Base-by-base conservation (phyloP, 2,888 invertebrate species). In the Adineta ricciae region DNA sequence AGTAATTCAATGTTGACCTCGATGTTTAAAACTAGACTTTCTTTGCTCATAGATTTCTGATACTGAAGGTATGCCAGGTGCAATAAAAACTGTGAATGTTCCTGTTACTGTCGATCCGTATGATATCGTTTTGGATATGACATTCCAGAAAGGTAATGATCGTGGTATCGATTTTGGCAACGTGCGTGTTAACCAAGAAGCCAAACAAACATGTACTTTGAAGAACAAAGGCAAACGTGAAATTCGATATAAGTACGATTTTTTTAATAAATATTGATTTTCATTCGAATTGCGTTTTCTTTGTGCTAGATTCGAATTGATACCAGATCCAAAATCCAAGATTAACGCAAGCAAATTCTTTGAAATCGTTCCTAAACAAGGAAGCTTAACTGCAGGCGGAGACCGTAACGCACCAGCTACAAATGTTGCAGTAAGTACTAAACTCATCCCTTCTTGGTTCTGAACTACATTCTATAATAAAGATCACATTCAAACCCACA, bases 161-260 rank as follows among this genome's bases (percentile, higher is more conserved):
- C 90, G 90, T 83, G 90, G 90, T n/a, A 88, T 91, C 73, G 91
- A 91, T 87, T 91, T 91, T 88, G 90, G 90, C 16, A 88, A 88
- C 24, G 88, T 90, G 50, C 88, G 89, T 84, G 90, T 90, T 46
- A 88, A 88, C 72, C 90, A 90, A 84, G 90, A 91, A 86, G 88
- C 88, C 50, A 90, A 90, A 87, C 89, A 90, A 86, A 87, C 88
- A 21, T 89, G 89, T 86, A 88, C 89, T 1, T 87, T 91, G 86
- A 91, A 90, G 86, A 91, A 91, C 88, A 91, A 90, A 87, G 91
- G 91, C 50, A 90, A 90, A 89, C 91, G 90, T 88, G 90, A 91
- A 86, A 90, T 91, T 86, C 87, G 88, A 78, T 91, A 88, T 87
- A 88, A 88, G 90, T 90, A 87, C 88, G 89, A 88, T 27, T 52